These are phyloP conservation scores for Noctua fimbriata DNA, from an alignment of 2,888 invertebrate species.

Conservation along the genomic window DNA sequence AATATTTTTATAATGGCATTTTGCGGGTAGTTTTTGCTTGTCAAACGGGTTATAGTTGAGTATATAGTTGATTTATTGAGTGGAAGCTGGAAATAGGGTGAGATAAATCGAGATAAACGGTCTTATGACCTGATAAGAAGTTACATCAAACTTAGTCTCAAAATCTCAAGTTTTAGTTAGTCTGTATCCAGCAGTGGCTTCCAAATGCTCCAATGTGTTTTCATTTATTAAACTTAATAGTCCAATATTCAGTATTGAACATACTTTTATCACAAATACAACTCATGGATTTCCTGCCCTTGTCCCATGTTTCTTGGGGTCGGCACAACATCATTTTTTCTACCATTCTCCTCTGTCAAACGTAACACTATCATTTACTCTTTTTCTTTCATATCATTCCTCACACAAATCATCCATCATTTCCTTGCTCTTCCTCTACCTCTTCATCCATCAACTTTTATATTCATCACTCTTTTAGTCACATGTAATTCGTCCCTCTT, in stretches of 20 bases:
- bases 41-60: neutral
- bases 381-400: too few relatives aligned
- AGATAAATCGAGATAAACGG: neutral
- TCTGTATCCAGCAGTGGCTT: neutral
- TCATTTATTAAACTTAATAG: neutral
- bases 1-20: slow-evolving; percentile 45
- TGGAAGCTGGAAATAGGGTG: neutral
- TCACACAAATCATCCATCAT: too few relatives aligned
- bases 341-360: too few relatives aligned
- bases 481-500: too few relatives aligned
- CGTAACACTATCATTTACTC: too few relatives aligned
- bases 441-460: too few relatives aligned
- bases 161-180: neutral
- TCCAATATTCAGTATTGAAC: neutral
- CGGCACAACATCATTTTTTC: too few relatives aligned
- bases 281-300: too few relatives aligned
- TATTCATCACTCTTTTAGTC: too few relatives aligned
- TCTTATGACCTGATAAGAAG: neutral
- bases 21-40: slow-evolving; percentile 42
- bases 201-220: too few relatives aligned
- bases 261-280: neutral
- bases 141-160: neutral
- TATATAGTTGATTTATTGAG: neutral
- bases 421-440: too few relatives aligned
- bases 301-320: too few relatives aligned